These are phyloP conservation scores for Isaurus tuberculatus DNA, from an alignment of 92 coral and sea anemone species.

Conservation along the genomic window DNA sequence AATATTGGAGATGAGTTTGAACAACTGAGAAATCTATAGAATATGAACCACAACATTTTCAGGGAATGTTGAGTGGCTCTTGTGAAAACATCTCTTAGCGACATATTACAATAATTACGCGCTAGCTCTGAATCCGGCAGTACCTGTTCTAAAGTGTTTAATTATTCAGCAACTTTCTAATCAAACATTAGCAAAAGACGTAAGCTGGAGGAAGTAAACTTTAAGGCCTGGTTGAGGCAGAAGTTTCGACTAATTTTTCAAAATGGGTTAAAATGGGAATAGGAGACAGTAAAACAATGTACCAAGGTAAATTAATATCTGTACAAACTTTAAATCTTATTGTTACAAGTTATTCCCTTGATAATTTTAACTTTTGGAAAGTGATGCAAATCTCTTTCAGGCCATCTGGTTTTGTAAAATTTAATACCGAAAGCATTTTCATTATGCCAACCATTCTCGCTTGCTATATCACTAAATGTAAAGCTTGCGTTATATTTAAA, in stretches of 20 bases:
- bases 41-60: neutral
- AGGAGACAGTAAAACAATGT: constrained; percentile 38
- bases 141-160: constrained; percentile 37
- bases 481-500: neutral
- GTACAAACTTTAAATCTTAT: neutral
- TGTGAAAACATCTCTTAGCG: constrained; percentile 27
- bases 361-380: constrained; percentile 2
- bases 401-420: constrained; percentile 38
- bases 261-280: constrained; percentile 48
- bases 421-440: neutral
- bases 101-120: constrained; percentile 38
- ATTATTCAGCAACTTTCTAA: constrained; percentile 27
- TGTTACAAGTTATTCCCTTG: neutral
- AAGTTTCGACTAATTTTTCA: constrained; percentile 11
- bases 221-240: neutral
- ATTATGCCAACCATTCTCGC: neutral
- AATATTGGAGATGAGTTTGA: neutral
- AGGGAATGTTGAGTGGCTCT: neutral
- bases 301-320: constrained; percentile 11
- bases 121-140: neutral
- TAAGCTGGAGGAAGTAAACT: neutral
- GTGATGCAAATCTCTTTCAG: neutral
- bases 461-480: neutral
- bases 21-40: neutral
- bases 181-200: constrained; percentile 25